Evolutionary conservation across 2,797 vertebrate genomes (phyloP).

Genomic region (Rousettus madagascariensis): DNA sequence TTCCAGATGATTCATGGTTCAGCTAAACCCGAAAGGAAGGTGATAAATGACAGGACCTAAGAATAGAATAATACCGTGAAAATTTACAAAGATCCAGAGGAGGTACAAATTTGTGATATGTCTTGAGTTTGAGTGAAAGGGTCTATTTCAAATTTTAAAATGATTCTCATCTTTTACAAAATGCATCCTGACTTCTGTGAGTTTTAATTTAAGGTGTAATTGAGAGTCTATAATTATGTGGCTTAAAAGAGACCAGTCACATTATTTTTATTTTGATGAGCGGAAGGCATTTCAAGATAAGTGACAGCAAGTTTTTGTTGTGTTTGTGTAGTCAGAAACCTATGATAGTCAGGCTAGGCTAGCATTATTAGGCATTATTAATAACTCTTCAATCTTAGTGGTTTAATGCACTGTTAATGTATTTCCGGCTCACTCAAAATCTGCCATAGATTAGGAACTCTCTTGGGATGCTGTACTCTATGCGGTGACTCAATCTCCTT

Average conservation of each 20-base stretch:
- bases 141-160: conserved; percentile 6
- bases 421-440: background rate
- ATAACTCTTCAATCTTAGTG: background rate
- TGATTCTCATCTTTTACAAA: conserved; percentile 6
- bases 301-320: background rate
- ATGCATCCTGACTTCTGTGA: background rate
- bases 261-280: background rate
- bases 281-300: background rate
- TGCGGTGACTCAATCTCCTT: background rate
- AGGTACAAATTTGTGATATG: background rate
- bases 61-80: background rate
- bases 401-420: background rate
- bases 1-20: background rate
- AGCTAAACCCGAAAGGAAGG: background rate
- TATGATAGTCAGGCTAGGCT: background rate
- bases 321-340: background rate
- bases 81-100: background rate
- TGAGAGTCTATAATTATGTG: too few relatives aligned
- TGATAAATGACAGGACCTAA: background rate
- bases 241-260: background rate
- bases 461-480: background rate
- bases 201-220: background rate
- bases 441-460: background rate
- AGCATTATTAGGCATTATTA: background rate
- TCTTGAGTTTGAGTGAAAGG: background rate